phyloP scores from a whole-genome alignment of 2,888 invertebrate genomes.

The Uropetala carovei region DNA sequence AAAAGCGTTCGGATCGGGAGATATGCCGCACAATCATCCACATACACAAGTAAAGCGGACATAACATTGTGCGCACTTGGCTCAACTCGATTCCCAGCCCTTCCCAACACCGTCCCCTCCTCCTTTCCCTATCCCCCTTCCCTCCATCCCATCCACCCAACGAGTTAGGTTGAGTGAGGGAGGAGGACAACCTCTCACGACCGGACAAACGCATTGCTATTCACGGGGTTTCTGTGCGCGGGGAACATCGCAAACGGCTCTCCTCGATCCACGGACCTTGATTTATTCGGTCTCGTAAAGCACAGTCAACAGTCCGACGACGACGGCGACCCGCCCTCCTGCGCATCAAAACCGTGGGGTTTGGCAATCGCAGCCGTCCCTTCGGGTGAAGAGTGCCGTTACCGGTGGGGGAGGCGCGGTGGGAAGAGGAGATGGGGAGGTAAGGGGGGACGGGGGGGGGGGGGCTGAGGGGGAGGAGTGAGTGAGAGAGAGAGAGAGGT shows the following conservation, averaged over 20 bases:
- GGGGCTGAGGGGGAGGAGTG: background rate
- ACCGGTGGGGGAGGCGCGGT: background rate
- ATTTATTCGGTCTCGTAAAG: slow-evolving; percentile 63
- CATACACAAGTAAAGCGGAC: slow-evolving; percentile 11
- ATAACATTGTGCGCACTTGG: slow-evolving; percentile 25
- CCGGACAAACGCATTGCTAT: slow-evolving; percentile 46
- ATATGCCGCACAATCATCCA: background rate
- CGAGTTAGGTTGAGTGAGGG: background rate
- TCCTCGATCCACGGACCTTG: slow-evolving; percentile 31
- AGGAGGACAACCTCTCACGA: slow-evolving; percentile 10
- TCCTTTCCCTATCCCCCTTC: background rate
- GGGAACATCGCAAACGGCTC: slow-evolving; percentile 52
- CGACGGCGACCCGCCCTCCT: slow-evolving; percentile 18
- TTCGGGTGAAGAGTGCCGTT: background rate
- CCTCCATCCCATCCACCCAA: background rate
- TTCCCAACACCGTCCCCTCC: background rate
- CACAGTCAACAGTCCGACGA: slow-evolving; percentile 33
- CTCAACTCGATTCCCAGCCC: background rate
- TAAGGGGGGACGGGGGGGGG: background rate
- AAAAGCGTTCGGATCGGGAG: background rate
- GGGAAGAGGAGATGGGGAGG: background rate
- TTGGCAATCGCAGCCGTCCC: background rate
- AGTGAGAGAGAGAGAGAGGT: background rate
- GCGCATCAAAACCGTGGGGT: slow-evolving; percentile 10
- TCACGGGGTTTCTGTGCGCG: slow-evolving; percentile 22